phyloP scores from a whole-genome alignment of 2,113 vertebrate genomes.

The Manacus vitellinus region DNA sequence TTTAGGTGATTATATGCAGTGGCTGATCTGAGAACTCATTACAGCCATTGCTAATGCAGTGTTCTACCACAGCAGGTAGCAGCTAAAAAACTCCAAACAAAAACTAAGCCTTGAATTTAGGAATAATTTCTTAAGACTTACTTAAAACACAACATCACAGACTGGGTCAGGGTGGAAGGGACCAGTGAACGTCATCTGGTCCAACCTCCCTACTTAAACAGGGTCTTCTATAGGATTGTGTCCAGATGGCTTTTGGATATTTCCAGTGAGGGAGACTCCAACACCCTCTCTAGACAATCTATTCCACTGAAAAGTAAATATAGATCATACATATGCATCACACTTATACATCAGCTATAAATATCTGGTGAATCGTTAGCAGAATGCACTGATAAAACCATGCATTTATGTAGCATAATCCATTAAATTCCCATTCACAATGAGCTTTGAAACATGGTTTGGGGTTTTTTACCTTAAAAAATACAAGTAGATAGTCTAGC shows the following conservation, averaged over 20 bases:
- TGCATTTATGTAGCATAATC: neutral
- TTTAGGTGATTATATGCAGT: constrained; percentile 55
- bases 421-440: neutral
- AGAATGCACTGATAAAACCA: neutral
- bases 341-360: neutral
- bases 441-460: neutral
- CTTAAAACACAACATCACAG: neutral
- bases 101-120: constrained; percentile 2
- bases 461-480: neutral
- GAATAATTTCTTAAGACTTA: constrained; percentile 22
- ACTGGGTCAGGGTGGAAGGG: neutral
- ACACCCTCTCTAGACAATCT: neutral
- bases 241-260: neutral
- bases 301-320: neutral
- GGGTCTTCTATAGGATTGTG: neutral
- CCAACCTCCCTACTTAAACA: neutral
- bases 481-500: neutral
- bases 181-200: too few relatives aligned
- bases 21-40: constrained; percentile 42
- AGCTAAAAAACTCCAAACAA: neutral
- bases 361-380: neutral
- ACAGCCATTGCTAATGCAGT: neutral
- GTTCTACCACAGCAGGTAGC: neutral
- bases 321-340: fast-evolving
- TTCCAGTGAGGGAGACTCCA: neutral